Base-by-base conservation (phyloP, 2,797 vertebrate genomes). In the Microchirus variegatus region DNA sequence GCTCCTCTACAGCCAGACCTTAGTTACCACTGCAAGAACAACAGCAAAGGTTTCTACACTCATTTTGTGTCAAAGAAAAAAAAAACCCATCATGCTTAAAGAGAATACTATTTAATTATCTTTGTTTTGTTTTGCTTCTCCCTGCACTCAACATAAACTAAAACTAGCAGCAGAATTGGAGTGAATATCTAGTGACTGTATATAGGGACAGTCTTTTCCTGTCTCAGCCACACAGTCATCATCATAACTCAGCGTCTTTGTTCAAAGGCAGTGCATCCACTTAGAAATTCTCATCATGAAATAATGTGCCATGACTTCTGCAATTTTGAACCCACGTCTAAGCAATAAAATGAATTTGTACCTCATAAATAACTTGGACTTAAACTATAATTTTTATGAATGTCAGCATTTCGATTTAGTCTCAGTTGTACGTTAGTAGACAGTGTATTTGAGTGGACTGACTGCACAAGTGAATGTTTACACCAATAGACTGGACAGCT, bases 1-100 rank as follows among this genome's bases (percentile, higher is more conserved):
- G 53, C 65, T 75, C 62, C 65, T 84, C 66, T 73, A 67, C 78
- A 66, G 77, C 48, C 83, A 77, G 75, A 82, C 75, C 78, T 89
- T 77, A 82, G 77, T 78, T 71, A 77, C 71, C 80, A 86, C 50
- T 67, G 48, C 3, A 5, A 78, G 48, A 70, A 56, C 62, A 74
- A 65, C 10, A 72, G 46, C 15, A 70, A 77, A 70, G 51, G 56
- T 82, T 78, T 87, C 59, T 73, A 77, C 55, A 38, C 59, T 69
- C 70, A 67, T 63, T 78, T 78, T 72, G 37, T 77, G 67, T 67
- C 5, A 0, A 8, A 31, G 8, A 31, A 31, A 18, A 63, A 63
- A 70, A 42, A 40, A 40, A 40, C 0, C 10, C 8, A 55, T 43
- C 52, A 9, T 54, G 13, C 47, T 17, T 67, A 48, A 79, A 68